Evolutionary conservation across 2,797 vertebrate genomes (phyloP).

Genomic region (Melanotaenia boesemani): DNA sequence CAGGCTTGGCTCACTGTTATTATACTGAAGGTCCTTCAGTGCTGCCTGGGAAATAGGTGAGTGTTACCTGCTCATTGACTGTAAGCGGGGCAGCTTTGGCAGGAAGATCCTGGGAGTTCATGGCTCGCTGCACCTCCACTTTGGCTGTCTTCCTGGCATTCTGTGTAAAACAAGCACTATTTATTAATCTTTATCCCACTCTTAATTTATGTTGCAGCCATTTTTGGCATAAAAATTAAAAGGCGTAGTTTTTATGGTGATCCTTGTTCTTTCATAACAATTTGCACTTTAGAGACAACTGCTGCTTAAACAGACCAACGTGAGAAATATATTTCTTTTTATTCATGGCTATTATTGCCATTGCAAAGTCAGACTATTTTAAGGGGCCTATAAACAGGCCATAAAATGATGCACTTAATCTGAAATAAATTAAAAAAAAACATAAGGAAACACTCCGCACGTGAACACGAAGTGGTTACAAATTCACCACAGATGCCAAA

Average conservation of each 20-base stretch:
- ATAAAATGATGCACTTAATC: slow-evolving; percentile 48
- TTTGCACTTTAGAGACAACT: not conserved
- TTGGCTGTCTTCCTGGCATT: slow-evolving; percentile 82
- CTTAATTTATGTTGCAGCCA: not conserved
- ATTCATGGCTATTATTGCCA: slow-evolving; percentile 63
- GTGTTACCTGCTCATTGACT: slow-evolving; percentile 94
- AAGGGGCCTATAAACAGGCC: slow-evolving; percentile 72
- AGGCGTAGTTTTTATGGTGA: not conserved
- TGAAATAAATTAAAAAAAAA: slow-evolving; percentile 18
- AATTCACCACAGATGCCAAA: slow-evolving; percentile 14
- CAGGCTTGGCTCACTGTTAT: not conserved
- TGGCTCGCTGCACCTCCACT: slow-evolving; percentile 74
- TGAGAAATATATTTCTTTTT: slow-evolving; percentile 21
- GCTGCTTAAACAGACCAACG: slow-evolving; percentile 12
- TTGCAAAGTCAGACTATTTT: slow-evolving; percentile 64
- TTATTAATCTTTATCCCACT: slow-evolving; percentile 4
- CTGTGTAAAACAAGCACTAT: slow-evolving; percentile 66
- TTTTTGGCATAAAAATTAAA: not conserved
- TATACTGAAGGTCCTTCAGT: not conserved
- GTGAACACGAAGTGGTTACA: slow-evolving; percentile 19
- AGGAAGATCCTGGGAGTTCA: slow-evolving; percentile 89
- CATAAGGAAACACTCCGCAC: slow-evolving; percentile 17
- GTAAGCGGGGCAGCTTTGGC: slow-evolving; percentile 89
- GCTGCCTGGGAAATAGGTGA: slow-evolving; percentile 9
- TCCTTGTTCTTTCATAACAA: not conserved